Conservation (phyloP, 92 coral and sea anemone species). For the Umimayanthus kanabou region DNA sequence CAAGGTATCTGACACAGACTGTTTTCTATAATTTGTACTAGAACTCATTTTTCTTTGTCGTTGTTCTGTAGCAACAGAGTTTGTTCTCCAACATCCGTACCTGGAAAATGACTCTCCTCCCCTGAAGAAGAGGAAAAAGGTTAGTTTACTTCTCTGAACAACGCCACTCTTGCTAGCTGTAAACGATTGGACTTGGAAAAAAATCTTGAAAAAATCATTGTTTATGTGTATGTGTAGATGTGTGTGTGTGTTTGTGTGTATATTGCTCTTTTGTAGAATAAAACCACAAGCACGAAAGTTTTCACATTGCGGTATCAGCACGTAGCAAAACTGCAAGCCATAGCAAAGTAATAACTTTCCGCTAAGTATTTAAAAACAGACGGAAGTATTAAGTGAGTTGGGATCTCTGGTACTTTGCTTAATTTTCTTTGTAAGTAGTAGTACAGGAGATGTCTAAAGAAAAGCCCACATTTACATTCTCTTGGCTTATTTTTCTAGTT, state of each 20-base stretch:
- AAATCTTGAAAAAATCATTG: too few species aligned
- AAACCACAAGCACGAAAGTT: neutral
- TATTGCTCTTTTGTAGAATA: neutral
- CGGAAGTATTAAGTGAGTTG: neutral
- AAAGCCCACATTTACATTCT: too few species aligned
- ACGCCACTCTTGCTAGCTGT: conserved; percentile 51
- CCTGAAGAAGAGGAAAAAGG: conserved; percentile 86
- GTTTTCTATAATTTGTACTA: too few species aligned
- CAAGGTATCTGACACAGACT: too few species aligned
- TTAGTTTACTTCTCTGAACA: conserved; percentile 34
- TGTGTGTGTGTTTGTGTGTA: neutral
- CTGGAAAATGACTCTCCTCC: conserved; percentile 86
- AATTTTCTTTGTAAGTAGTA: neutral
- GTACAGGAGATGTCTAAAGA: neutral
- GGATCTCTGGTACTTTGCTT: neutral
- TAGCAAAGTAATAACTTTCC: too few species aligned
- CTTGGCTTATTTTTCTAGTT: too few species aligned
- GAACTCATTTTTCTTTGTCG: too few species aligned
- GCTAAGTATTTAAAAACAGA: too few species aligned
- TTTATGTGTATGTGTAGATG: neutral
- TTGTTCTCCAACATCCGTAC: conserved; percentile 79
- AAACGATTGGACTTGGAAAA: conserved; percentile 56
- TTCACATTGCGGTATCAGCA: neutral
- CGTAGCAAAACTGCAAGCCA: neutral
- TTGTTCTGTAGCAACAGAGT: conserved; percentile 73